These are phyloP conservation scores for Encarsia formosa DNA, from an alignment of 2,888 invertebrate species.

Conservation along the genomic window DNA sequence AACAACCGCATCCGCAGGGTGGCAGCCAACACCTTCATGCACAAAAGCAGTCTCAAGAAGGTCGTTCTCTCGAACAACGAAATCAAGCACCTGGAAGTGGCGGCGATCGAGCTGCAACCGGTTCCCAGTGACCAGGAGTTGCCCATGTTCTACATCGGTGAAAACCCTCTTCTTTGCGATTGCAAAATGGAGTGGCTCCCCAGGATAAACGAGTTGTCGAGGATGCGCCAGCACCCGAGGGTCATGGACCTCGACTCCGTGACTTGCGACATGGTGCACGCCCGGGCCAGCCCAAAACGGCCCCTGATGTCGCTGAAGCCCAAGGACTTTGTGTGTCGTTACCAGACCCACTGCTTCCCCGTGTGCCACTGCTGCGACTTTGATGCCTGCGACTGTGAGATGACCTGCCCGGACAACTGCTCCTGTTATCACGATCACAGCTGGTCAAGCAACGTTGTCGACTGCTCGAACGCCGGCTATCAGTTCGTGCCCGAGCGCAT, in stretches of 20 bases:
- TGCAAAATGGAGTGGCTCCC: slow-evolving; percentile 86
- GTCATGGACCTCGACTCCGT: slow-evolving; percentile 77
- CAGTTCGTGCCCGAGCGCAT: slow-evolving; percentile 73
- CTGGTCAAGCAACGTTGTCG: slow-evolving; percentile 81
- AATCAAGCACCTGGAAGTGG: slow-evolving; percentile 67
- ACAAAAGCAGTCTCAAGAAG: slow-evolving; percentile 68
- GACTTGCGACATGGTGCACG: slow-evolving; percentile 71
- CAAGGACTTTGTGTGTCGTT: slow-evolving; percentile 76
- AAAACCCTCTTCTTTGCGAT: slow-evolving; percentile 80
- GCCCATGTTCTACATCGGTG: slow-evolving; percentile 75
- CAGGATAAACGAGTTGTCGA: slow-evolving; percentile 71
- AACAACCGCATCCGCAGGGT: slow-evolving; percentile 70
- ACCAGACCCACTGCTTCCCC: slow-evolving; percentile 79
- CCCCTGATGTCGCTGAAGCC: slow-evolving; percentile 66
- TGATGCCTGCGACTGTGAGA: slow-evolving; percentile 87
- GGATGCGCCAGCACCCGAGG: slow-evolving; percentile 69
- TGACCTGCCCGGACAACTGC: slow-evolving; percentile 83
- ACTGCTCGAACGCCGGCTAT: slow-evolving; percentile 73
- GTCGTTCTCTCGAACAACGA: slow-evolving; percentile 74
- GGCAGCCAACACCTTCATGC: slow-evolving; percentile 65
- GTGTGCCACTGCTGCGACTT: slow-evolving; percentile 87
- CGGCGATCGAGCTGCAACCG: slow-evolving; percentile 65
- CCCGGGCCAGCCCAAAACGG: slow-evolving; percentile 58
- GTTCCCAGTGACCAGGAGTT: slow-evolving; percentile 65
- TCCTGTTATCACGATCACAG: slow-evolving; percentile 83